These are phyloP conservation scores for Apamea monoglypha DNA, from an alignment of 2,888 invertebrate species.

Conservation along the genomic window DNA sequence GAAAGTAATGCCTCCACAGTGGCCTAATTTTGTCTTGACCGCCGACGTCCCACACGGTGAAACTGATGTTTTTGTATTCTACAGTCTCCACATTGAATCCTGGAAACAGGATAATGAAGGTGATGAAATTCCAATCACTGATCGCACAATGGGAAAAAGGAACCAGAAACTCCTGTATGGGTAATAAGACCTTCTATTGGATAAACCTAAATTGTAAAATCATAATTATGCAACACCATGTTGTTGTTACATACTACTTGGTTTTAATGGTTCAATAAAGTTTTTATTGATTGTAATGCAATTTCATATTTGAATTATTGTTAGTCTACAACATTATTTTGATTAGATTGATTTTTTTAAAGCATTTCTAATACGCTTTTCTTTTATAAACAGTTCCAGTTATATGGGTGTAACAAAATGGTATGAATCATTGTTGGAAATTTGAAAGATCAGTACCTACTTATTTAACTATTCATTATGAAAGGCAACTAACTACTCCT, in stretches of 20 bases:
- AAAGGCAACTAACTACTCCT: too few species aligned
- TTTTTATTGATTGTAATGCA: conserved; percentile 33
- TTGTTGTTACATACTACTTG: conserved; percentile 10
- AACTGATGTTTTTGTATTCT: conserved; percentile 99
- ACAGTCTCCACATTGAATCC: conserved; percentile 99
- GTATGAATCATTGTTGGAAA: conserved; percentile 7
- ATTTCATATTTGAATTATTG: conserved; percentile 29
- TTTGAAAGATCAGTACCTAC: neutral
- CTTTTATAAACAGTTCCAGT: neutral
- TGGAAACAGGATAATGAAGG: conserved; percentile 80
- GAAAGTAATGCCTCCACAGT: conserved; percentile 99
- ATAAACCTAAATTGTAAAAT: conserved; percentile 8
- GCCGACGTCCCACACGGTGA: conserved; percentile 99
- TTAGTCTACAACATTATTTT: conserved; percentile 22
- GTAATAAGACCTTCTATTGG: neutral
- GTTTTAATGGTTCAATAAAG: conserved; percentile 30
- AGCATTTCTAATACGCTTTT: conserved; percentile 5
- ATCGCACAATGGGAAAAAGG: neutral
- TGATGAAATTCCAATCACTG: conserved; percentile 22
- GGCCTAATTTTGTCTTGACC: conserved; percentile 99
- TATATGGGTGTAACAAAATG: conserved; percentile 2
- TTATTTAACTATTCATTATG: neutral
- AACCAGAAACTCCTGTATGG: neutral
- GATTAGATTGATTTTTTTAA: conserved; percentile 1
- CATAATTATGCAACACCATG: conserved; percentile 36